Evolutionary conservation across 2,113 vertebrate genomes (phyloP).

Genomic region (Nothocercus julius): DNA sequence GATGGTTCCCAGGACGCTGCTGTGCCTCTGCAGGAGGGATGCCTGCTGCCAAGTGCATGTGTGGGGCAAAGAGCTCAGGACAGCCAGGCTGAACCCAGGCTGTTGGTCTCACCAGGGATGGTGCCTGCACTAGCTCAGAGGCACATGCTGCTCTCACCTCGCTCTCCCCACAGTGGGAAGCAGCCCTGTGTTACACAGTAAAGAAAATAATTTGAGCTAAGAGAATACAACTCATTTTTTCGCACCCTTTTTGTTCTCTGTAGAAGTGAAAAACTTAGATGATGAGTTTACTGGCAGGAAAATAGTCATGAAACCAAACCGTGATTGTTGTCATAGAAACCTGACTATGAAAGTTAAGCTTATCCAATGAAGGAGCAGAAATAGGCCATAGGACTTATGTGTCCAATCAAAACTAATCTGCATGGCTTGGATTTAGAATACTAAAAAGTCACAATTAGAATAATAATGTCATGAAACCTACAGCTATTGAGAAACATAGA

Average conservation of each 20-base stretch:
- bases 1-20: not conserved
- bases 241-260: not conserved
- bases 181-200: rapidly evolving
- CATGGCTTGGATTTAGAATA: not conserved
- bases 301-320: not conserved
- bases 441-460: not conserved
- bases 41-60: not conserved
- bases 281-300: rapidly evolving
- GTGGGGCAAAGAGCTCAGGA: not conserved
- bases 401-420: not conserved
- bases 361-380: not conserved
- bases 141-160: not conserved
- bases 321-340: not conserved
- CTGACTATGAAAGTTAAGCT: not conserved
- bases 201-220: not conserved
- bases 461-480: not conserved
- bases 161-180: not conserved
- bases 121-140: rapidly evolving
- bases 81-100: not conserved
- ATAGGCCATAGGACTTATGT: not conserved
- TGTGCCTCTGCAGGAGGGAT: not conserved
- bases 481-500: not conserved
- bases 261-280: not conserved
- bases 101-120: too few relatives aligned
- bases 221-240: not conserved